phyloP scores from a whole-genome alignment of 2,113 vertebrate genomes.

The Lontra canadensis region DNA sequence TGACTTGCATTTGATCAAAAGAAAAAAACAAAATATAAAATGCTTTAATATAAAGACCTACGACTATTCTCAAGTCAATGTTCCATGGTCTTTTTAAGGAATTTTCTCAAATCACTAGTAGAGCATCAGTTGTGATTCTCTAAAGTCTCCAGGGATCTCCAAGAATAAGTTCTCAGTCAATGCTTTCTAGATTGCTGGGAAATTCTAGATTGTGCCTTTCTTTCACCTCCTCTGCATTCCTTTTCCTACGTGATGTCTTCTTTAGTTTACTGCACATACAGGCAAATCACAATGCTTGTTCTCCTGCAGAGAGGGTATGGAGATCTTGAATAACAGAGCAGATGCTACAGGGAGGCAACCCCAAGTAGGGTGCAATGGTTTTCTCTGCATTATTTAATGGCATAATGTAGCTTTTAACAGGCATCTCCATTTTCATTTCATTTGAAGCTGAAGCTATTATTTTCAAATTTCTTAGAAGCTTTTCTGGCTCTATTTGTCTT shows the following conservation, averaged over 20 bases:
- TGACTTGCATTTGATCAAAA: background rate
- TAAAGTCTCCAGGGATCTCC: background rate
- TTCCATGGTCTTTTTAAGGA: background rate
- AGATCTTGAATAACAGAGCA: background rate
- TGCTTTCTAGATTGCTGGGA: background rate
- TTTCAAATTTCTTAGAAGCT: slow-evolving; percentile 27
- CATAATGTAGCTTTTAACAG: background rate
- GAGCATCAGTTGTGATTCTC: background rate
- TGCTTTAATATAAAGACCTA: background rate
- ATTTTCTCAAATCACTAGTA: background rate
- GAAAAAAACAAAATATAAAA: background rate
- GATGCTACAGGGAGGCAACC: background rate
- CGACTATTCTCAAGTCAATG: background rate
- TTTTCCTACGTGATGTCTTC: background rate
- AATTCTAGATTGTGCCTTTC: background rate
- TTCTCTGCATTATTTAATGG: background rate
- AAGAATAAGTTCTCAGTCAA: background rate
- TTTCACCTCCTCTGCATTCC: background rate
- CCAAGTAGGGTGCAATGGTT: background rate
- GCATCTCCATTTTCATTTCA: background rate
- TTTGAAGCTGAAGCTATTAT: background rate
- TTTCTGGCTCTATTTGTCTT: slow-evolving; percentile 31
- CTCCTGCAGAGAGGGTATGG: accelerated
- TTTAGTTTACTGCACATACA: background rate
- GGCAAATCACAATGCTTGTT: background rate